phyloP scores from a whole-genome alignment of 2,888 invertebrate species.

The Liopterus haemorrhoidalis region DNA sequence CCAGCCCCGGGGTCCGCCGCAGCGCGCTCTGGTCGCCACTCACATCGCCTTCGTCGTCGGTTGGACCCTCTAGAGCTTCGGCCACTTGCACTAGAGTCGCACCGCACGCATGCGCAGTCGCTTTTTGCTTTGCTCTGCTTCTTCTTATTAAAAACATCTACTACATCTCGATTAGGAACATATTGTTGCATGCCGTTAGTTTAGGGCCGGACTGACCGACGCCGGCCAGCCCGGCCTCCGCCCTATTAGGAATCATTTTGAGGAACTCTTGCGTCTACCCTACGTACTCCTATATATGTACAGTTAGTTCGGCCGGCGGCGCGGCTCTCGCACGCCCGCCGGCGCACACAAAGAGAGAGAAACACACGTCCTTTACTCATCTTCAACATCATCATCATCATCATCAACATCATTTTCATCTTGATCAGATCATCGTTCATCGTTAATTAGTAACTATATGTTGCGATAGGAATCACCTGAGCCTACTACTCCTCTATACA shows the following conservation, averaged over 20 bases:
- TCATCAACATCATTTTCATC: constrained; percentile 10
- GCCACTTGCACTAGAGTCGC: constrained; percentile 36
- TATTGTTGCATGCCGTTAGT: constrained; percentile 29
- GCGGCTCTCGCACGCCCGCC: neutral
- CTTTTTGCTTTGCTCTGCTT: constrained; percentile 13
- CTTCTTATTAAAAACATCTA: constrained; percentile 29
- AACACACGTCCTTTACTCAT: neutral
- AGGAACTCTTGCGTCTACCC: constrained; percentile 23
- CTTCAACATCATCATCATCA: neutral
- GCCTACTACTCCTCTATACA: constrained; percentile 45
- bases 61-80: constrained; percentile 2
- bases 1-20: constrained; percentile 44
- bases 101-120: too few relatives aligned
- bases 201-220: constrained; percentile 1
- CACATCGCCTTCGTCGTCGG: neutral
- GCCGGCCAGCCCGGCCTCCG: constrained; percentile 5
- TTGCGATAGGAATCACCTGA: constrained; percentile 46
- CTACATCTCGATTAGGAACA: constrained; percentile 47
- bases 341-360: neutral
- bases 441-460: constrained; percentile 47
- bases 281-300: constrained; percentile 15
- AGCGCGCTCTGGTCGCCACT: neutral
- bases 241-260: constrained; percentile 24
- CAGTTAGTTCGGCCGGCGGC: constrained; percentile 9
- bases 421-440: neutral